Conservation (phyloP, 2,113 vertebrate species). For the Neotoma lepida region DNA sequence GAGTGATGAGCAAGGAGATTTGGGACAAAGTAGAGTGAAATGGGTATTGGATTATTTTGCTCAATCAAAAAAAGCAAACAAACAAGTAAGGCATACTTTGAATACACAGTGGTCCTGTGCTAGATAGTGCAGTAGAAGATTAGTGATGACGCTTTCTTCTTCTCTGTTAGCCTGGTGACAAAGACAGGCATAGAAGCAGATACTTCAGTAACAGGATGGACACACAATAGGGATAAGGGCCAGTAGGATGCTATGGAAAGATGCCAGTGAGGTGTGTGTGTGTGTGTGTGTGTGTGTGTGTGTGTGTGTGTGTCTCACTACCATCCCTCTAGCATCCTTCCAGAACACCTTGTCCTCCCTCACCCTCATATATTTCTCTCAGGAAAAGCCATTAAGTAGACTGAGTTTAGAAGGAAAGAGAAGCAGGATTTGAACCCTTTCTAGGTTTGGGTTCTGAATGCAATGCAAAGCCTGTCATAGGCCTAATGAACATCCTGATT, state of each 20-base stretch:
- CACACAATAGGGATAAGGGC: not conserved
- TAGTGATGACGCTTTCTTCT: not conserved
- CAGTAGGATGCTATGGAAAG: not conserved
- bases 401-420: not conserved
- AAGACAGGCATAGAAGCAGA: not conserved
- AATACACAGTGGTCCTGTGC: not conserved
- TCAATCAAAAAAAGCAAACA: slow-evolving; percentile 8
- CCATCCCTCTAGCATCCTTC: not conserved
- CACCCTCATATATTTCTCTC: not conserved
- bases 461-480: not conserved
- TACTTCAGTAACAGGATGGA: not conserved
- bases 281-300: not conserved
- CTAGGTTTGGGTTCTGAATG: not conserved
- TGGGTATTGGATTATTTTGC: slow-evolving; percentile 52
- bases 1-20: slow-evolving; percentile 64
- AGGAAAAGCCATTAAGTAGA: not conserved
- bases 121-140: not conserved
- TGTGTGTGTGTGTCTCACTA: not conserved
- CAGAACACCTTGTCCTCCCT: not conserved
- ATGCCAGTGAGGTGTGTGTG: not conserved
- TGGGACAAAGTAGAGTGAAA: slow-evolving; percentile 57
- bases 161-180: not conserved
- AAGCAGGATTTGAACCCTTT: not conserved
- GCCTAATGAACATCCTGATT: not conserved
- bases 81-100: not conserved